Base-by-base conservation (phyloP, 2,113 vertebrate genomes). In the Leptosomus discolor region DNA sequence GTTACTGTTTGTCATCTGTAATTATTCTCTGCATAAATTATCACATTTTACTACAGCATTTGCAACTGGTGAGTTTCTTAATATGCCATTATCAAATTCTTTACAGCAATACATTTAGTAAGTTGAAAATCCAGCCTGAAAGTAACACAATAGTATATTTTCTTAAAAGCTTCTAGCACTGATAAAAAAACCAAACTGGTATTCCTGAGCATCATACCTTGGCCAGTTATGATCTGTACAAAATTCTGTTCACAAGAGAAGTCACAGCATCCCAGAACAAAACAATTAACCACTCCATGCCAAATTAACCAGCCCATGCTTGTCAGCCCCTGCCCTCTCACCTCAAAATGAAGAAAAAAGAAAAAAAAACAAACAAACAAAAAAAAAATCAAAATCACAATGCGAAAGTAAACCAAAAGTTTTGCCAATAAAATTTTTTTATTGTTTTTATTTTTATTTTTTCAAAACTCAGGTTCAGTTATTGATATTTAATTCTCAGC, bases 21-120 rank as follows among this genome's bases (percentile, higher is more conserved):
- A 95, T 95, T 94, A 95, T 68, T 84, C 82, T 84, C 83, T 94
- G 89, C 78, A 90, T 95, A 96, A 94, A 96, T 86, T 93, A 96
- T 67, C 78, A 71, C 2, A 53, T 95, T 95, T 96, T 81, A 94
- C 91, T 91, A 65, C 37, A 88, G 58, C 73, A 85, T 92, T 97
- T 93, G 96, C 75, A 56, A 90, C 67, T 85, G 86, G 29, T 32
- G 50, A 85, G 36, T 90, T 95, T 43, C 65, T 92, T 96, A 93
- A 84, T 57, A 95, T 80, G 67, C 32, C 46, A 81, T 90, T 87
- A 92, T 58, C 69, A 78, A 86, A 86, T 78, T 20, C 51, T 92
- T 90, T 58, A 48, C 12, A 74, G 30, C 26, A 77, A 75, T 34
- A 21, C 7, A 61, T 56, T 69, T 76, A 54, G 24, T 20, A 75